phyloP scores from a whole-genome alignment of 2,888 invertebrate species.

The Slavum lentiscoides region DNA sequence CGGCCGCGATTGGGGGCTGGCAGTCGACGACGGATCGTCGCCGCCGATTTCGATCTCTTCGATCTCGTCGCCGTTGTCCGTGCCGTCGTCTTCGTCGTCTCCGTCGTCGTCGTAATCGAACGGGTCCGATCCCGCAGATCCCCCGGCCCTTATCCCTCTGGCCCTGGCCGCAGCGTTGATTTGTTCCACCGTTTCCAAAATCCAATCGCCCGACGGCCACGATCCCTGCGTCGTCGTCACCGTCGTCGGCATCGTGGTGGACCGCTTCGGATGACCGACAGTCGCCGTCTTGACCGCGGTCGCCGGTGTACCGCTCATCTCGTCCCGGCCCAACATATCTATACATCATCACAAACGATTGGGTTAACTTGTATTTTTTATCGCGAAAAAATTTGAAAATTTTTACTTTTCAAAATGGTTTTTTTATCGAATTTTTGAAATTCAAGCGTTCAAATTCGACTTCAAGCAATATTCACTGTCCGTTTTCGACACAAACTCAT shows the following conservation, averaged over 20 bases:
- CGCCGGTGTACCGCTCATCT: not conserved
- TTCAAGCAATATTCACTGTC: no score
- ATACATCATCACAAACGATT: not conserved
- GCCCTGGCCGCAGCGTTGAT: slow-evolving; percentile 14
- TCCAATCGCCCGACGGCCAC: slow-evolving; percentile 42
- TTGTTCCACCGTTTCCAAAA: slow-evolving; percentile 18
- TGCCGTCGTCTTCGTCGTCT: slow-evolving; percentile 12
- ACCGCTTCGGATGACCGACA: not conserved
- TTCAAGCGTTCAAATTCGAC: no score
- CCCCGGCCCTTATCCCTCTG: not conserved
- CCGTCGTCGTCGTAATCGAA: slow-evolving; percentile 19
- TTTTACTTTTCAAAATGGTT: no score
- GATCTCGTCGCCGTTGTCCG: slow-evolving; percentile 6
- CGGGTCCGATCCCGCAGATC: not conserved
- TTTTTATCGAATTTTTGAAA: no score
- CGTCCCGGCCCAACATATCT: slow-evolving; percentile 39
- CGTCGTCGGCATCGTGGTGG: not conserved
- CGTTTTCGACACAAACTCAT: no score
- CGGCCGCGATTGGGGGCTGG: not conserved
- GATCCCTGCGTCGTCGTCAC: not conserved
- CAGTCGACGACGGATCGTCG: not conserved
- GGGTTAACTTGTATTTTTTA: not conserved
- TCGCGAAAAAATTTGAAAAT: no score
- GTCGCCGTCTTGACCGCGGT: not conserved
- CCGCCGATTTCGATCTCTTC: slow-evolving; percentile 17